phyloP scores from a whole-genome alignment of 2,113 vertebrate genomes.

The Callorhinus ursinus region DNA sequence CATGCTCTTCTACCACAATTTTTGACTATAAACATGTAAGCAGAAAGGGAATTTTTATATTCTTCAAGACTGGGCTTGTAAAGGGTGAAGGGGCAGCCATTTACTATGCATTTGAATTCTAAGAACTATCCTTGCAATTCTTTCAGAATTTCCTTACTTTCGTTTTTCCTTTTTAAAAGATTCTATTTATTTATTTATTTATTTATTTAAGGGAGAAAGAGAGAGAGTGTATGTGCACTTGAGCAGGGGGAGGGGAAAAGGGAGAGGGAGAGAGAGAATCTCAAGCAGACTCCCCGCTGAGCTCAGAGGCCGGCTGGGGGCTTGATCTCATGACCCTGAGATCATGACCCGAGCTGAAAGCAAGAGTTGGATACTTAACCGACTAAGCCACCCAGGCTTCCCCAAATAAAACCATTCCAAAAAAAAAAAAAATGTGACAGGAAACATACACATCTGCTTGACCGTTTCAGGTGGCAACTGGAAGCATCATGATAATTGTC shows the following conservation, averaged over 20 bases:
- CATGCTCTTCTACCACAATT: conserved; percentile 84
- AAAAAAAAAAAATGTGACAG: not conserved
- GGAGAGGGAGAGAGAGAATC: not conserved
- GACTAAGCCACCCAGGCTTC: not conserved
- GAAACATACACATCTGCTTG: not conserved
- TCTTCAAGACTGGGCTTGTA: not conserved
- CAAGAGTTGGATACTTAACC: not conserved
- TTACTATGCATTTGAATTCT: not conserved
- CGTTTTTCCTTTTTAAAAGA: not conserved
- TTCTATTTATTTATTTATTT: not conserved
- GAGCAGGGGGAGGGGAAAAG: not conserved
- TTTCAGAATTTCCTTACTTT: conserved; percentile 12
- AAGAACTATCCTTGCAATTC: not conserved
- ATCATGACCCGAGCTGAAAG: not conserved
- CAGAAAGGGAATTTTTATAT: not conserved
- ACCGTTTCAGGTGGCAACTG: not conserved
- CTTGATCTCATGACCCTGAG: not conserved
- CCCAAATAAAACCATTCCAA: not conserved
- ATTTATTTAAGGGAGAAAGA: not conserved
- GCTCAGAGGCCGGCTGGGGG: not conserved
- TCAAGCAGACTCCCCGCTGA: not conserved
- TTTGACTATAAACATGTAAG: conserved; percentile 86
- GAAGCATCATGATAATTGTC: not conserved
- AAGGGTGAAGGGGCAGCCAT: not conserved
- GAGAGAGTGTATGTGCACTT: fast-evolving